Conservation (phyloP, 2,113 vertebrate species). For the Coptodon bakossiorum region DNA sequence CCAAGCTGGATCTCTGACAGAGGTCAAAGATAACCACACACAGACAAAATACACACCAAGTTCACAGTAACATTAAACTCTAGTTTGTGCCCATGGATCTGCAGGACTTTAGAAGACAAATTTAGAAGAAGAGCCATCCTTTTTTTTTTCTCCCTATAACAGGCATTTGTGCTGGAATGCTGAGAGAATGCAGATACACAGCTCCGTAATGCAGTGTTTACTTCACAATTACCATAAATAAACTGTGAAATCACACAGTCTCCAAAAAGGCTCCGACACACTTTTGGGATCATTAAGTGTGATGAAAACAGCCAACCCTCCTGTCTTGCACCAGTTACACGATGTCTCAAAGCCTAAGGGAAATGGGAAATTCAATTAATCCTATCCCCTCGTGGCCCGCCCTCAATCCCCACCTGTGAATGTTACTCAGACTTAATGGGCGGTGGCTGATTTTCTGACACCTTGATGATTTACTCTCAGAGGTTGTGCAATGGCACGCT, state of each 20-base stretch:
- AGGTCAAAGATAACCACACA: constrained; percentile 25
- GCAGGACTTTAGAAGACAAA: background rate
- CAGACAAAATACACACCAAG: constrained; percentile 37
- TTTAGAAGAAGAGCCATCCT: background rate
- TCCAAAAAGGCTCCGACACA: background rate
- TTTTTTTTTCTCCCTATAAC: background rate
- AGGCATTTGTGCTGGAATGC: background rate
- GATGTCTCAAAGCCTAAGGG: constrained; percentile 22
- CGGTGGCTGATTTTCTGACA: background rate
- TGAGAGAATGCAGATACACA: background rate
- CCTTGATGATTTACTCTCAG: background rate
- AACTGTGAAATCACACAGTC: background rate
- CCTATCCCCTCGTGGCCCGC: constrained; percentile 11
- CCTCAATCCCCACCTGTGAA: constrained; percentile 33
- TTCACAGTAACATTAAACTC: background rate
- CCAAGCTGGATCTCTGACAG: constrained; percentile 39
- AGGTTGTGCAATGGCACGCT: background rate
- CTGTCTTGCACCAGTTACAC: constrained; percentile 44
- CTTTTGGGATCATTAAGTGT: background rate
- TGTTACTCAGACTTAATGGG: background rate
- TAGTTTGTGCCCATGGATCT: background rate
- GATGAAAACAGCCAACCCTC: background rate
- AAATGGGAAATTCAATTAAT: constrained; percentile 53
- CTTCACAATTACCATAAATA: constrained; percentile 21
- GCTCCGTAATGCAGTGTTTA: background rate